Base-by-base conservation (phyloP, 2,888 invertebrate species). In the Eilema caniola region DNA sequence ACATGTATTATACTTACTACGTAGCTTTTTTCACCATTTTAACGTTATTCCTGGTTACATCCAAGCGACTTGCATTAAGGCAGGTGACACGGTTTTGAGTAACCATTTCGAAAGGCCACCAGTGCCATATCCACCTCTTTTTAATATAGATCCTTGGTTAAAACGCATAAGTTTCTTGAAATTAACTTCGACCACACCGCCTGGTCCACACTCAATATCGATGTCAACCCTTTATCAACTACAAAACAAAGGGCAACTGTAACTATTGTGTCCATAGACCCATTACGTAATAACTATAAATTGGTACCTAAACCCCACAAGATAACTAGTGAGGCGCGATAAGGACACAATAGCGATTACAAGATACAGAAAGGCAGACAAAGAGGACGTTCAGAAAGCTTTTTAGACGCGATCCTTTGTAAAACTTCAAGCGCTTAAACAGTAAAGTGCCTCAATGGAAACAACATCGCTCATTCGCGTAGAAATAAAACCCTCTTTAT, bases 281-380 rank as follows among this genome's bases (percentile, higher is more conserved):
- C 79, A 75, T 70, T 74, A 86, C 89, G 85, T 87, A 86, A 89
- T 88, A 88, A 89, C 88, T 89, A 88, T 88, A 88, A 90, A 89
- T 89, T 85, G 86, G 85, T 85, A 79, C 75, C 75, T 76, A 81
- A 83, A 79, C 77, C 80, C 74, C 73, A 66, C 67, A 75, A 87
- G 88, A 90, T 88, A 90, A 86, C 85, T 84, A 78, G 61, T 75
- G 70, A 75, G 77, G 60, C 67, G 72, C 76, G 91, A 91, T 91
- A 92, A 90, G 85, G 81, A 78, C 83, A 90, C 90, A 91, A 89
- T 86, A 77, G 85, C 82, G 85, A 89, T 89, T 85, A 87, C 86
- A 87, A 88, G 87, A 86, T 86, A 89, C 85, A 84, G 81, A 86
- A 73, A 64, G 25, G n/a, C 75, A 89, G 86, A 89, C 90, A 90